Percentiles rank a stretch among this genome's conserved stretches.
phyloP scores from a whole-genome alignment of 2,888 invertebrate species.

The Sminthurinus aureus region DNA sequence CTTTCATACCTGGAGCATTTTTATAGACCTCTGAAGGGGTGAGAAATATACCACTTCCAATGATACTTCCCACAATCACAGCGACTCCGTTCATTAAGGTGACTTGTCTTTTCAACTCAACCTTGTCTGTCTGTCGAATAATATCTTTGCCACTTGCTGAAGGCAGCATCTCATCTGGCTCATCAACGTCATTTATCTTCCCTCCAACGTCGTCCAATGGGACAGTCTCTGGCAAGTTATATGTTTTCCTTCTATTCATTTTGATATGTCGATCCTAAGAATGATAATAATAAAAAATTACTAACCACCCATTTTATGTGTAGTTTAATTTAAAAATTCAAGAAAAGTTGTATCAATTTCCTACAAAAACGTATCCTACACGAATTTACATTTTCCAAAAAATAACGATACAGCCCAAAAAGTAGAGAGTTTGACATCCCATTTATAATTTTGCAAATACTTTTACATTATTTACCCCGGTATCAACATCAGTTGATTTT shows the following conservation, averaged over 20 bases:
- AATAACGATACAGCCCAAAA: too few relatives aligned
- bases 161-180: constrained; percentile 42
- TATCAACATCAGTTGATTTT: too few relatives aligned
- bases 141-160: constrained; percentile 48
- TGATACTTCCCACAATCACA: constrained; percentile 81
- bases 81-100: constrained; percentile 86
- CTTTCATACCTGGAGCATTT: too few relatives aligned
- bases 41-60: constrained; percentile 91
- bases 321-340: too few relatives aligned
- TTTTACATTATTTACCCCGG: too few relatives aligned
- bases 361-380: too few relatives aligned
- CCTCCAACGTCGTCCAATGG: constrained; percentile 7
- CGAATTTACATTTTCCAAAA: too few relatives aligned
- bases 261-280: not conserved
- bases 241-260: constrained; percentile 37
- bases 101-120: constrained; percentile 80
- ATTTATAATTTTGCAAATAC: too few relatives aligned
- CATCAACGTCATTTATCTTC: constrained; percentile 29
- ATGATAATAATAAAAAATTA: too few relatives aligned
- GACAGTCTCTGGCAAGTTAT: constrained; percentile 34
- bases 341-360: too few relatives aligned
- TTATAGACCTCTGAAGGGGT: constrained; percentile 67
- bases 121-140: constrained; percentile 62
- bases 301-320: too few relatives aligned
- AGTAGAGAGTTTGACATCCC: too few relatives aligned